Evolutionary conservation across 2,113 vertebrate genomes (phyloP).

Genomic region (Callaeas wilsoni): DNA sequence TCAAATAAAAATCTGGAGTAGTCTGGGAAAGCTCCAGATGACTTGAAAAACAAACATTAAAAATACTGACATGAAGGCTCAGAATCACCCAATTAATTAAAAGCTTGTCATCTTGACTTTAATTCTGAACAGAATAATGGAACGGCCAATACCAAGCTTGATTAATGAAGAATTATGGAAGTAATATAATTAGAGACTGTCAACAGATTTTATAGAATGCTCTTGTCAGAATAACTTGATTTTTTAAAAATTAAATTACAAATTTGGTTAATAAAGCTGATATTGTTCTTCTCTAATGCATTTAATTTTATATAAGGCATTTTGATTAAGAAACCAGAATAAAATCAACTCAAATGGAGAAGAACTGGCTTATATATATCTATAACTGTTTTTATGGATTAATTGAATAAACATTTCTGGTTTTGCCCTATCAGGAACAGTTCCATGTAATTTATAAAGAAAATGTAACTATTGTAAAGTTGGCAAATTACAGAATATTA

Average conservation of each 20-base stretch:
- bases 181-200: conserved; percentile 29
- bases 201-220: conserved; percentile 35
- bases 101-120: conserved; percentile 16
- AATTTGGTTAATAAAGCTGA: conserved; percentile 33
- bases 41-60: not conserved
- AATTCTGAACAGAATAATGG: conserved; percentile 14
- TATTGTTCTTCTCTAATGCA: conserved; percentile 42
- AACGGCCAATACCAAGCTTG: not conserved
- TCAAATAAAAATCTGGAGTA: not conserved
- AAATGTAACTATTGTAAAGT: not conserved
- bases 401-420: not conserved
- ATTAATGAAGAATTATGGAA: conserved; percentile 40
- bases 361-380: not conserved
- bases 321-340: conserved; percentile 37
- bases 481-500: not conserved
- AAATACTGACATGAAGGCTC: not conserved
- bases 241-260: conserved; percentile 31
- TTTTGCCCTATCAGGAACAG: not conserved
- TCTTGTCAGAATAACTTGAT: conserved; percentile 48
- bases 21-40: not conserved
- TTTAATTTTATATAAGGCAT: conserved; percentile 40
- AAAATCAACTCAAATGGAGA: conserved; percentile 14
- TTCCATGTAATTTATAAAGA: not conserved
- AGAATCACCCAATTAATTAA: conserved; percentile 17
- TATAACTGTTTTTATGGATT: not conserved